Conservation (phyloP, 1,140 invertebrate species). For the Lasaia peninsularis region DNA sequence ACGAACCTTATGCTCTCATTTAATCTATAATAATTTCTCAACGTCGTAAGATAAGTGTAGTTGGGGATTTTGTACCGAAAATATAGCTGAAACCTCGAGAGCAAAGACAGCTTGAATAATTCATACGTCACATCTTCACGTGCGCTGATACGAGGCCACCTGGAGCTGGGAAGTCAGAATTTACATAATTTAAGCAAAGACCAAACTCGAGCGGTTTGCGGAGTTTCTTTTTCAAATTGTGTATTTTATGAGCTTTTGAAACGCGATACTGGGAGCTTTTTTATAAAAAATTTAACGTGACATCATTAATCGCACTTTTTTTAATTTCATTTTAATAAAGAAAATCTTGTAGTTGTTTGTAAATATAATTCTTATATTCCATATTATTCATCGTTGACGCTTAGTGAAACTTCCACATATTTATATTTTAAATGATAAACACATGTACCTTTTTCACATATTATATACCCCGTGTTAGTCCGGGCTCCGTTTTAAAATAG, state of each 20-base stretch:
- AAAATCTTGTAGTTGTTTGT: not conserved
- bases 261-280: slow-evolving; percentile 4
- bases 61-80: slow-evolving; percentile 16
- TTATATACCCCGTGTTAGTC: no score
- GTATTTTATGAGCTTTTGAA: slow-evolving; percentile 19
- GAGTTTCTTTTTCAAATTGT: slow-evolving; percentile 24
- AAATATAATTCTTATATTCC: no score
- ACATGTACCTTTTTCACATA: no score
- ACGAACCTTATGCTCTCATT: not conserved
- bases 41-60: slow-evolving; percentile 6
- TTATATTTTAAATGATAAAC: no score
- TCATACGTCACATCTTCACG: slow-evolving; percentile 27
- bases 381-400: no score
- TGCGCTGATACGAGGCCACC: slow-evolving; percentile 29
- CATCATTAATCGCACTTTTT: no score
- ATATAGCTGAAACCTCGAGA: slow-evolving; percentile 20
- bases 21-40: slow-evolving; percentile 2
- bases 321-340: not conserved
- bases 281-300: no score
- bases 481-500: no score
- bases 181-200: slow-evolving; percentile 32
- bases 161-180: slow-evolving; percentile 32
- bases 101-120: slow-evolving; percentile 29
- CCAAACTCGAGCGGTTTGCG: slow-evolving; percentile 24
- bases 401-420: no score